Evolutionary conservation across 2,797 vertebrate species (phyloP).

Genomic region (Cetoscarus ocellatus): DNA sequence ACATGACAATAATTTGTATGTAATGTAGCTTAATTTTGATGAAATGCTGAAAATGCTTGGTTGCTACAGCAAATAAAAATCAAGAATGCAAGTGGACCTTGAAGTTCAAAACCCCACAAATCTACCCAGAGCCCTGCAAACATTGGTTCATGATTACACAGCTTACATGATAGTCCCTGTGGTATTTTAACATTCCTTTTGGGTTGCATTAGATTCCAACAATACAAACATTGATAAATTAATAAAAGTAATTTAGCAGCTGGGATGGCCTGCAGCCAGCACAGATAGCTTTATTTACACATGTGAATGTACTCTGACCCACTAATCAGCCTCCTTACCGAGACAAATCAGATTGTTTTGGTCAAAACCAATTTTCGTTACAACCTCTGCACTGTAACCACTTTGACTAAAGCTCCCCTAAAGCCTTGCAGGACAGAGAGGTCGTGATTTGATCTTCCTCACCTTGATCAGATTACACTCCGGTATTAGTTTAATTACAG

Average conservation of each 20-base stretch:
- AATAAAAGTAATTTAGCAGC: constrained; percentile 30
- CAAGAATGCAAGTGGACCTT: not conserved
- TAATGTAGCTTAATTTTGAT: not conserved
- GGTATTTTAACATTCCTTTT: not conserved
- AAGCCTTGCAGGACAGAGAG: constrained; percentile 43
- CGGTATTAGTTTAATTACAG: constrained; percentile 82
- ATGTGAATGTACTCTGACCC: constrained; percentile 24
- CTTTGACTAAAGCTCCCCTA: constrained; percentile 28
- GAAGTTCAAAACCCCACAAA: not conserved
- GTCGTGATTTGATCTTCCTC: constrained; percentile 66
- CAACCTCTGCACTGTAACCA: constrained; percentile 20
- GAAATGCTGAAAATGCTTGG: not conserved
- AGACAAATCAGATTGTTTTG: constrained; percentile 67
- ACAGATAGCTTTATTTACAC: constrained; percentile 24
- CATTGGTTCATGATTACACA: not conserved
- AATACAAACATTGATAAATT: constrained; percentile 12
- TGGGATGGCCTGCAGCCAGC: constrained; percentile 3
- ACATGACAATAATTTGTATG: not conserved
- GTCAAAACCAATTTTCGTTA: constrained; percentile 58
- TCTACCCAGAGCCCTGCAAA: not conserved
- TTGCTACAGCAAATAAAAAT: constrained; percentile 15
- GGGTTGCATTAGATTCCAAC: constrained; percentile 1
- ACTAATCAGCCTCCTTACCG: constrained; percentile 38
- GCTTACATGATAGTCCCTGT: not conserved
- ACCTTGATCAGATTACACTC: constrained; percentile 81